phyloP scores from a whole-genome alignment of 2,113 vertebrate genomes.

The Dicrurus megarhynchus region DNA sequence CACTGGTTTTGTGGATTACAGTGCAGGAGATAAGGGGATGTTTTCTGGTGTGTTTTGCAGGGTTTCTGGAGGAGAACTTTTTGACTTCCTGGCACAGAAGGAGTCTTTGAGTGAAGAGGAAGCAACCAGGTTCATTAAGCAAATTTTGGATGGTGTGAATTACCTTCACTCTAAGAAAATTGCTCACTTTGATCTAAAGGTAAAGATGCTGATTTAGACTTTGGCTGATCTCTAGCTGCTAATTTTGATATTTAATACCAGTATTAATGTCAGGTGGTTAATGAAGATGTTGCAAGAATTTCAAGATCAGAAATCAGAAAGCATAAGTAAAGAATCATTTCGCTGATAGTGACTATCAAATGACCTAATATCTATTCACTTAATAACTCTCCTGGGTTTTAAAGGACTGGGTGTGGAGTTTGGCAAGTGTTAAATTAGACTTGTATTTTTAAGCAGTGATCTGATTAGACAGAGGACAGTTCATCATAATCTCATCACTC shows the following conservation, averaged over 20 bases:
- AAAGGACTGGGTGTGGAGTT: not conserved
- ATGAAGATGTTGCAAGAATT: not conserved
- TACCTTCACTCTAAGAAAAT: constrained; percentile 93
- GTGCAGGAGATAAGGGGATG: not conserved
- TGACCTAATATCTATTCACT: not conserved
- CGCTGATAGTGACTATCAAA: not conserved
- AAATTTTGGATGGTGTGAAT: constrained; percentile 92
- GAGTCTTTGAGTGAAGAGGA: constrained; percentile 96
- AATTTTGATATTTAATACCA: not conserved
- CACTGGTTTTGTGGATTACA: not conserved
- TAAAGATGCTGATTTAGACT: constrained; percentile 44
- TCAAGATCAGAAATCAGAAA: not conserved
- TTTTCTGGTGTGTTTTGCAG: constrained; percentile 68
- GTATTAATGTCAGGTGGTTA: not conserved
- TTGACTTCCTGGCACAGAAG: constrained; percentile 96
- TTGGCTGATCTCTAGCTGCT: not conserved
- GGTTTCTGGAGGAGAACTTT: constrained; percentile 95
- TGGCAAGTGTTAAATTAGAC: not conserved
- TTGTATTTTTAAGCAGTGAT: not conserved
- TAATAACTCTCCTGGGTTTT: not conserved
- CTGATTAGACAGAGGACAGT: not conserved
- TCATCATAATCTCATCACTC: not conserved
- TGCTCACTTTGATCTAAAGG: constrained; percentile 97
- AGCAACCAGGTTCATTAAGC: constrained; percentile 95
- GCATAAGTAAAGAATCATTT: not conserved